Conservation (phyloP, 2,888 invertebrate species). For the Drosophila pegasa region DNA sequence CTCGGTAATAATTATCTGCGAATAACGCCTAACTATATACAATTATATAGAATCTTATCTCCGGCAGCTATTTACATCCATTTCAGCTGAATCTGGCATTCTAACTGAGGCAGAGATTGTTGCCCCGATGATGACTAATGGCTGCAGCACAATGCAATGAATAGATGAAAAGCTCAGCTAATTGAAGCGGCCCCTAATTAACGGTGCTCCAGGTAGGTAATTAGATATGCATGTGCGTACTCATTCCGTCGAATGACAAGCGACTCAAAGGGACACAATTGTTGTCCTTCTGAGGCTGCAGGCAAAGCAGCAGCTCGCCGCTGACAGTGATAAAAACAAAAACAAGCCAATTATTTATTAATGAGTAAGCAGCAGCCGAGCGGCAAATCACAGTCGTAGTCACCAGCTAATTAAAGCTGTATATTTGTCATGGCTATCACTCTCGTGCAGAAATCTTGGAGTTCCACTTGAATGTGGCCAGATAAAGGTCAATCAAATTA, state of each 20-base stretch:
- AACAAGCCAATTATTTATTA: conserved; percentile 67
- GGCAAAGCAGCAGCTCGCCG: conserved; percentile 7
- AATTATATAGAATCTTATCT: conserved; percentile 10
- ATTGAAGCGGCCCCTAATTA: conserved; percentile 12
- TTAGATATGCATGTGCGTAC: conserved; percentile 21
- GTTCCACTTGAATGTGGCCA: background rate
- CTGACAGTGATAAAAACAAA: conserved; percentile 66
- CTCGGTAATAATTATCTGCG: background rate
- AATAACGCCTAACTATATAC: background rate
- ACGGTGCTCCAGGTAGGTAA: conserved; percentile 26
- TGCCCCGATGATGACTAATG: background rate
- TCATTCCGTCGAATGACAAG: conserved; percentile 24
- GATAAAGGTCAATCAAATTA: background rate
- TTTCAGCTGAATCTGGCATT: conserved; percentile 1
- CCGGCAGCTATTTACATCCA: conserved; percentile 1
- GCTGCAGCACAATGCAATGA: background rate
- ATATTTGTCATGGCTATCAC: conserved; percentile 1
- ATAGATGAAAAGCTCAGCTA: background rate
- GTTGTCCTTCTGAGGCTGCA: too few relatives aligned
- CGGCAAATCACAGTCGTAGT: background rate
- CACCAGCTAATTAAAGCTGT: background rate
- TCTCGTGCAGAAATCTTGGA: conserved; percentile 1
- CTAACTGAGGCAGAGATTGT: background rate
- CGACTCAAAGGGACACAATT: conserved; percentile 18
- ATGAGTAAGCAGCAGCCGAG: conserved; percentile 56